These are phyloP conservation scores for Acleris laterana DNA, from an alignment of 2,888 invertebrate genomes.

Conservation along the genomic window DNA sequence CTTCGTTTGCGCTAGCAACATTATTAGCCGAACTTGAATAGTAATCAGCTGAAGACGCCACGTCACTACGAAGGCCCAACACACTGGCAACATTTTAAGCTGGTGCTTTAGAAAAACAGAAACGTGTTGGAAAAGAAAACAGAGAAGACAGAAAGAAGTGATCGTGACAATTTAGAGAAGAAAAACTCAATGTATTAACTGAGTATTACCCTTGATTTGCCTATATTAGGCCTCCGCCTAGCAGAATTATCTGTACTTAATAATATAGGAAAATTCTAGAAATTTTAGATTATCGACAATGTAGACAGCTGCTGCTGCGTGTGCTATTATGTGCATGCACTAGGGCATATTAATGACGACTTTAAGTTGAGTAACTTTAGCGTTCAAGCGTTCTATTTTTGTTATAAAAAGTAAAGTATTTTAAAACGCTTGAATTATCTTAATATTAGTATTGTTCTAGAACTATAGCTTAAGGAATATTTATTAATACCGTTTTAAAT, in stretches of 20 bases:
- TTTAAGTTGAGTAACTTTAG: no score
- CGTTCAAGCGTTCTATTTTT: no score
- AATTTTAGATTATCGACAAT: neutral
- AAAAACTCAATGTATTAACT: conserved; percentile 14
- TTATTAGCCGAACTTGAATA: neutral
- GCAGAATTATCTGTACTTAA: conserved; percentile 70
- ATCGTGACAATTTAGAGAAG: neutral
- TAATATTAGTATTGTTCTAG: conserved; percentile 6
- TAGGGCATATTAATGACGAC: conserved; percentile 6
- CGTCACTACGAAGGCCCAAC: neutral
- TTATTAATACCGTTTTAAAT: no score
- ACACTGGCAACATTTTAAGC: conserved; percentile 8
- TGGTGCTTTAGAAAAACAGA: neutral
- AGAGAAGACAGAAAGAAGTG: neutral
- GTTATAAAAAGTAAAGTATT: conserved; percentile 8
- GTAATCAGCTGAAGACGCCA: neutral
- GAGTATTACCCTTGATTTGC: conserved; percentile 50
- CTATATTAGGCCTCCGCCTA: conserved; percentile 73
- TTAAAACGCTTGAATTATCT: conserved; percentile 3
- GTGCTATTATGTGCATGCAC: conserved; percentile 5
- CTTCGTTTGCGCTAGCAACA: neutral
- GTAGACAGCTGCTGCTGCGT: neutral
- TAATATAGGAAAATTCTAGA: conserved; percentile 32
- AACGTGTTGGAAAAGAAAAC: neutral
- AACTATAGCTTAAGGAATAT: neutral